phyloP scores from a whole-genome alignment of 2,113 vertebrate species.

The Equus quagga region DNA sequence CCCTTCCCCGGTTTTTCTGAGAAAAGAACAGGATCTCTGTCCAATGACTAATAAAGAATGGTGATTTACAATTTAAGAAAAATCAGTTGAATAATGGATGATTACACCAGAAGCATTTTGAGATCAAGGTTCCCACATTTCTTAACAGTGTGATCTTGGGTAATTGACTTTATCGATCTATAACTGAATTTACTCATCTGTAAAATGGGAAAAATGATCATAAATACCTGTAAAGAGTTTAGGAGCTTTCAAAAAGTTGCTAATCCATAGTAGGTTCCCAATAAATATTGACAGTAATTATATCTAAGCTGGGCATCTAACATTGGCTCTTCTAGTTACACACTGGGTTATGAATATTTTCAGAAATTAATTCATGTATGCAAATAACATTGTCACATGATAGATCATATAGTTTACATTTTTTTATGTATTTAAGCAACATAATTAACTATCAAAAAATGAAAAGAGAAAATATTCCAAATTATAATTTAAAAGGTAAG shows the following conservation, averaged over 20 bases:
- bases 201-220: neutral
- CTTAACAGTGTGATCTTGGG: neutral
- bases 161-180: neutral
- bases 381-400: neutral
- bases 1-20: neutral
- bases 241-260: neutral
- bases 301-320: neutral
- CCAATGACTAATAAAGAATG: neutral
- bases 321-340: neutral
- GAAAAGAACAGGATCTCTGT: neutral
- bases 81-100: neutral
- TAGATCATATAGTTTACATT: neutral
- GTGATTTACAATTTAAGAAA: neutral
- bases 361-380: neutral
- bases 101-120: neutral
- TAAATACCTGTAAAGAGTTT: neutral
- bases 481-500: neutral
- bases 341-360: neutral
- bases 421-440: neutral
- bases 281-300: neutral
- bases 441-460: neutral
- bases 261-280: neutral
- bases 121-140: neutral
- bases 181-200: neutral
- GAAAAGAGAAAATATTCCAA: neutral